Base-by-base conservation (phyloP, 2,113 vertebrate genomes). In the Lontra canadensis region DNA sequence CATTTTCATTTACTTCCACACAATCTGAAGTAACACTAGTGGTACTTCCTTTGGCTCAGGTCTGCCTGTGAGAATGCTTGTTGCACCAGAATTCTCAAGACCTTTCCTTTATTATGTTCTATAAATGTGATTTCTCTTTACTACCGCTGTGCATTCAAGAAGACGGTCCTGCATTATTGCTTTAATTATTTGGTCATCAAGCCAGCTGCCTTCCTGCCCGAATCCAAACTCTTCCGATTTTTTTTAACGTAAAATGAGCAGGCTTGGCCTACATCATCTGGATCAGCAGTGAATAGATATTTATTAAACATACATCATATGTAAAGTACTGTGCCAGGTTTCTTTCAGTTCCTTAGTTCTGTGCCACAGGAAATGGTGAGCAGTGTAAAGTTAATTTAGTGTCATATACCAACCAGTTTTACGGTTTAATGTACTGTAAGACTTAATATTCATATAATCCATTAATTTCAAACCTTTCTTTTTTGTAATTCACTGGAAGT, bases 391-490 rank as follows among this genome's bases (percentile, higher is more conserved):
- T 93, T 59, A 93, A 93, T 95, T 89, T 92, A 96, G 47, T 95
- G 44, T 94, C 96, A 81, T 90, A 69, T 88, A 96, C 18, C 73
- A 59, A 57, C 13, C 14, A 94, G 44, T 23, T n/a, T 47, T 76
- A 42, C 79, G 29, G 83, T 83, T 96, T 98, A 44, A 47, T 95
- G 73, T 90, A 92, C 65, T 94, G 1, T 87, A 73, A 73, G 89
- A 73, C 84, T 96, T 90, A 93, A 74, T 97, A 39, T 92, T 92
- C 78, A 94, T 92, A 47, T 78, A 88, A 67, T 59, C 78, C 17
- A 65, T 96, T 94, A 98, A 93, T 98, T 98, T 97, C 85, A 87
- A 89, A 52, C 52, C 61, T 57, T 36, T 44, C 67, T 57, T 36
- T 44, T 20, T 73, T 57, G 1, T 97, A 94, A 90, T 90, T 18